These are phyloP conservation scores for Dicrostonyx torquatus DNA, from an alignment of 2,797 vertebrate genomes.

Conservation along the genomic window DNA sequence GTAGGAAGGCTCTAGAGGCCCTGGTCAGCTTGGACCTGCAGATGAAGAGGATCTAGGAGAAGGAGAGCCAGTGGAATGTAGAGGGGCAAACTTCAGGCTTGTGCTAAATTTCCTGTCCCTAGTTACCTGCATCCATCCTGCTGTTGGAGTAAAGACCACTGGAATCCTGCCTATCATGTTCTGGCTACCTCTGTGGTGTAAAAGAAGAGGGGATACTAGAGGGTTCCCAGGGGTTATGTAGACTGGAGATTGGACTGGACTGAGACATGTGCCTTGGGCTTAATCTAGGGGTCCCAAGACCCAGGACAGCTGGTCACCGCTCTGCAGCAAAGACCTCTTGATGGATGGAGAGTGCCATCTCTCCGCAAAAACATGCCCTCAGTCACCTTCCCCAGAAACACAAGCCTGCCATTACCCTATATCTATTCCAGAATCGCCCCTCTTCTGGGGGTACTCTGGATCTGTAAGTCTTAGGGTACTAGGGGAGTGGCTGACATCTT, in stretches of 20 bases:
- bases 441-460: not conserved
- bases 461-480: not conserved
- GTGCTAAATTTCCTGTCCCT: not conserved
- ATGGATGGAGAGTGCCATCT: not conserved
- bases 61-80: not conserved
- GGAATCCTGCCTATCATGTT: accelerated
- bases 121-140: too few species aligned
- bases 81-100: not conserved
- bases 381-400: not conserved
- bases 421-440: not conserved
- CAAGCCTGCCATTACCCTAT: not conserved
- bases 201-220: not conserved
- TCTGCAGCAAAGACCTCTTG: too few species aligned
- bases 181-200: not conserved
- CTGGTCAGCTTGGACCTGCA: not conserved
- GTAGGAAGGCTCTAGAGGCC: not conserved
- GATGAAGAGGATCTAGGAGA: accelerated
- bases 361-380: accelerated
- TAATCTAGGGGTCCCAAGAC: not conserved
- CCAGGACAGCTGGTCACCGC: accelerated
- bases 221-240: not conserved
- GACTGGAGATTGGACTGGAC: not conserved
- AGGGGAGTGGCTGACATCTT: not conserved
- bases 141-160: not conserved
- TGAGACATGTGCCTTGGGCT: not conserved